Evolutionary conservation across 1,140 invertebrate genomes (phyloP).

Genomic region (Coelopa frigida): DNA sequence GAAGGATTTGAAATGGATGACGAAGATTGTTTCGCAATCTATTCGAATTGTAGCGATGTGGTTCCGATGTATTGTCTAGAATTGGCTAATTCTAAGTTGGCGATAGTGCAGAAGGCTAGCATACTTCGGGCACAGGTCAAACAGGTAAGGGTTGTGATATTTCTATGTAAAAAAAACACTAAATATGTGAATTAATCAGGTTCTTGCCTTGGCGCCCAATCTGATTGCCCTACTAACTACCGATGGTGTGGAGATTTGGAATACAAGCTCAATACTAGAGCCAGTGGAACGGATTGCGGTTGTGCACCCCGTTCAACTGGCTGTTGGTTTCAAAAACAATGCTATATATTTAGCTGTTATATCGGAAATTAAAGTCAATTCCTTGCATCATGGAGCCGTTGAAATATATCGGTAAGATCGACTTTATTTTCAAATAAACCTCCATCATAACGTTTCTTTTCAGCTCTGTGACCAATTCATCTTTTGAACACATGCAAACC

Average conservation of each 20-base stretch:
- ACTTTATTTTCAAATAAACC: background rate
- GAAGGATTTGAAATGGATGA: background rate
- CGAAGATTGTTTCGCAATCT: background rate
- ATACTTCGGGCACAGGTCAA: no score
- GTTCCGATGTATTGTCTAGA: no score
- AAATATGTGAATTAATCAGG: no score
- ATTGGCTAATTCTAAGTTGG: no score
- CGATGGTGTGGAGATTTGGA: slow-evolving; percentile 5
- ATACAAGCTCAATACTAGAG: background rate
- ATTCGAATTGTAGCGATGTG: no score
- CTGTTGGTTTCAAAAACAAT: background rate
- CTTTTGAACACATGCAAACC: slow-evolving; percentile 6
- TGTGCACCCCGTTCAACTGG: background rate
- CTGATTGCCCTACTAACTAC: background rate
- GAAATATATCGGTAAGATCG: slow-evolving; percentile 12
- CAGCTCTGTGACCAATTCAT: slow-evolving; percentile 4
- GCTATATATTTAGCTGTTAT: slow-evolving; percentile 1
- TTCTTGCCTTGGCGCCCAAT: no score
- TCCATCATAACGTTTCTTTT: background rate
- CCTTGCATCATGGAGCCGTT: background rate
- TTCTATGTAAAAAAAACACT: no score
- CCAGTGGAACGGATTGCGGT: background rate
- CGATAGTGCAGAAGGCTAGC: no score
- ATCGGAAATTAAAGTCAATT: background rate
- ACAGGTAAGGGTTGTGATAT: no score